Base-by-base conservation (phyloP, 1,140 invertebrate species). In the Drosophila serrata region DNA sequence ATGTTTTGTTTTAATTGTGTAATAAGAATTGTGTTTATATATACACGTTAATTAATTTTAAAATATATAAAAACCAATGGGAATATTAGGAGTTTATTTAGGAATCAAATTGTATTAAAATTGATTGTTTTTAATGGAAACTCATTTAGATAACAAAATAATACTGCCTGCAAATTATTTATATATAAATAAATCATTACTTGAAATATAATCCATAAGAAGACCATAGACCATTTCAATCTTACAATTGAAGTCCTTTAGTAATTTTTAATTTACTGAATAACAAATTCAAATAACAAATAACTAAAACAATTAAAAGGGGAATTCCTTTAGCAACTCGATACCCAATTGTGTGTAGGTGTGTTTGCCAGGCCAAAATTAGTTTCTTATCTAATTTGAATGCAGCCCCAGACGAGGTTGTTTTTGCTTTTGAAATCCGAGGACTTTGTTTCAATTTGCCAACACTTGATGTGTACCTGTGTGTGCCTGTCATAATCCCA, bases 381-480 rank as follows among this genome's bases (percentile, higher is more conserved):
- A 65, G 65, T 43, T 53, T 43, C n/a, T 27, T 22, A 62, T 37
- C 63, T 65, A 65, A 43, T 69, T 65, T 69, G 29, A 35, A 65
- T 69, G 46, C 65, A 51, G 12, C 22, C 6, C 22, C 37, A 48
- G 37, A 29, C 29, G 22, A 37, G 27, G 49, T 40, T 46, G 27
- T 39, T 39, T 33, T 39, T 68, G 67, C 22, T 13, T 35, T 53
- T 22, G 31, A 27, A 42, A 35, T 31, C 33, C 15, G 12, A 35
- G 59, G 43, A 64, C 53, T 76, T 67, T 51, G 74, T 76, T 76
- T 68, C 73, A 60, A 67, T 76, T 76, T 77, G 55, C 35, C 17
- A 67, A 67, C 62, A 68, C 73, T 76, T 56, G 40, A 39, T 75
- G 37, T 37, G 48, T 12, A 11, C n/a, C 9, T 24, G 35, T 74